Evolutionary conservation across 2,113 vertebrate species (phyloP).

Genomic region (Periophthalmus modestus): DNA sequence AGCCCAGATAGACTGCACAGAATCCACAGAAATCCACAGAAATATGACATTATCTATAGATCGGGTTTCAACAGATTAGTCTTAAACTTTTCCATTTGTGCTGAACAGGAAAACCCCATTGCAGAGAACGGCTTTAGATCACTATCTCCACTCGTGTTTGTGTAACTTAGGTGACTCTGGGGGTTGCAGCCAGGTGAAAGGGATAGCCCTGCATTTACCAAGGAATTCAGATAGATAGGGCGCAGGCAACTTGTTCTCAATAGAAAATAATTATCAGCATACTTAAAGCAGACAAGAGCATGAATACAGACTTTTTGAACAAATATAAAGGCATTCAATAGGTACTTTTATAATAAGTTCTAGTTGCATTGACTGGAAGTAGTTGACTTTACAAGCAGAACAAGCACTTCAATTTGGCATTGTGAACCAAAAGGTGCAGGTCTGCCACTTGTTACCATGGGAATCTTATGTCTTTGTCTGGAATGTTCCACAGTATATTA

Average conservation of each 20-base stretch:
- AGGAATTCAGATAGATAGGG: neutral
- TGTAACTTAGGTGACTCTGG: constrained; percentile 6
- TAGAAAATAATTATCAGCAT: neutral
- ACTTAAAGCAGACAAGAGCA: neutral
- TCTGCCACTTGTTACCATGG: too few relatives aligned
- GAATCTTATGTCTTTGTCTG: too few relatives aligned
- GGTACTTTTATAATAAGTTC: neutral
- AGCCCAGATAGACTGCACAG: neutral
- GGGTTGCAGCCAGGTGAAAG: constrained; percentile 7
- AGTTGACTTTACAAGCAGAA: too few relatives aligned
- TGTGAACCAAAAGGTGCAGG: too few relatives aligned
- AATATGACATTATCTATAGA: neutral
- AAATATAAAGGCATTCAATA: neutral
- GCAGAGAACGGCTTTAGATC: neutral
- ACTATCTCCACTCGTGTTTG: neutral
- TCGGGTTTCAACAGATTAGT: neutral
- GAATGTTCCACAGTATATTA: too few relatives aligned
- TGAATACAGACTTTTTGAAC: neutral
- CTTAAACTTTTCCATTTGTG: neutral
- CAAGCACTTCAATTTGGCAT: too few relatives aligned
- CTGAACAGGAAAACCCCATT: neutral
- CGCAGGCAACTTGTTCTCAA: neutral
- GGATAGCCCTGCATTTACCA: neutral
- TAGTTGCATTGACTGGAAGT: too few relatives aligned
- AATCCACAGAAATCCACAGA: neutral